phyloP scores from a whole-genome alignment of 1,140 invertebrate species.

The Drosophila mayri region DNA sequence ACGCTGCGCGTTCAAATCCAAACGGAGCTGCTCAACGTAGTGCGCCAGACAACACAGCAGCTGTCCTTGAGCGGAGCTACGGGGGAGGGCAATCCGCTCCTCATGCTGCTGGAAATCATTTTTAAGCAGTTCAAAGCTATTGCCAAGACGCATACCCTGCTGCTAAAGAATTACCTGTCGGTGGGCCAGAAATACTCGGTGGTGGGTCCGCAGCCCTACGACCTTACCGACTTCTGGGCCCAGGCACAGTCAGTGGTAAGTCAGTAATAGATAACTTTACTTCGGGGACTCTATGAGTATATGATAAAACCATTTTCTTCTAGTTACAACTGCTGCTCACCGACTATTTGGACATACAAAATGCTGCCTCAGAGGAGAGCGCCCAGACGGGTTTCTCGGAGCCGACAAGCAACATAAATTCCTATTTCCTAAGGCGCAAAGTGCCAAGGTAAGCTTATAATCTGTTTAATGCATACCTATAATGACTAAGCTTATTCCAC shows the following conservation, averaged over 20 bases:
- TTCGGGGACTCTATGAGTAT: no score
- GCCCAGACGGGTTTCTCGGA: slow-evolving; percentile 87
- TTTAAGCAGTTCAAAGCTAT: slow-evolving; percentile 91
- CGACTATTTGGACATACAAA: slow-evolving; percentile 94
- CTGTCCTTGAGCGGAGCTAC: slow-evolving; percentile 85
- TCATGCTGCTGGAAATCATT: slow-evolving; percentile 88
- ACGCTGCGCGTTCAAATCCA: slow-evolving; percentile 93
- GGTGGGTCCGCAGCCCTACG: slow-evolving; percentile 88
- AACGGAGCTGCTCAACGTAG: slow-evolving; percentile 91
- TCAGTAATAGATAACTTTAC: slow-evolving; percentile 85
- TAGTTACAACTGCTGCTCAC: slow-evolving; percentile 92
- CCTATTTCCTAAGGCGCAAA: slow-evolving; percentile 86
- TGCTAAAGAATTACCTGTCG: slow-evolving; percentile 88
- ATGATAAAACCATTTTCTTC: slow-evolving; percentile 51
- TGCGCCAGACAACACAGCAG: slow-evolving; percentile 91
- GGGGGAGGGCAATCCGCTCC: slow-evolving; percentile 83
- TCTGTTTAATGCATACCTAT: background rate
- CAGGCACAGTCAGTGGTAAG: slow-evolving; percentile 94
- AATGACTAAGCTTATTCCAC: background rate
- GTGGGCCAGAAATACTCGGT: slow-evolving; percentile 86
- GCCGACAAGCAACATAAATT: slow-evolving; percentile 84
- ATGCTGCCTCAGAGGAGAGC: slow-evolving; percentile 87
- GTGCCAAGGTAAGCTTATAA: slow-evolving; percentile 86
- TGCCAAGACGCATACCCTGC: slow-evolving; percentile 88
- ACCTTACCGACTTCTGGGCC: slow-evolving; percentile 94